Conservation (phyloP, 2,797 vertebrate species). For the Poliocrania exsul region DNA sequence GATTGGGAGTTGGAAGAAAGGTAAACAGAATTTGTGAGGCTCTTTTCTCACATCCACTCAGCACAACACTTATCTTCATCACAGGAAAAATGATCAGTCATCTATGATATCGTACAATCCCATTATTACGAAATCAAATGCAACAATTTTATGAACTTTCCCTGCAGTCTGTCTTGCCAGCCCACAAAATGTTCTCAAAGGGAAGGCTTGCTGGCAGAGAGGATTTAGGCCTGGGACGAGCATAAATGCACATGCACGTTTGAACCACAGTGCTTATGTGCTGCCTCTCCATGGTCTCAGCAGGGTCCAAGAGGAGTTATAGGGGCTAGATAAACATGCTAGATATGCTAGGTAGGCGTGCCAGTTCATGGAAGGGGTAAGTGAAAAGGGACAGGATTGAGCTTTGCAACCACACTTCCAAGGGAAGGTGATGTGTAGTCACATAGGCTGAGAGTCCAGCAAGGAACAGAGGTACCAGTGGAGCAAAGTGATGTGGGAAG, state of each 20-base stretch:
- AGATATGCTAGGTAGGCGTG: background rate
- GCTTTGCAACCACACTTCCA: background rate
- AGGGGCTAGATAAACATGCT: background rate
- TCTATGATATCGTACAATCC: background rate
- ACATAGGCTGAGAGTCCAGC: accelerated
- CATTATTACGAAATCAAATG: background rate
- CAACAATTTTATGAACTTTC: background rate
- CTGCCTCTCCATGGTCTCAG: background rate
- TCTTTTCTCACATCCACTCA: background rate
- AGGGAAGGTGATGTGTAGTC: accelerated
- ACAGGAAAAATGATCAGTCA: background rate
- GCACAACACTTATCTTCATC: background rate
- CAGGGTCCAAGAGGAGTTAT: background rate
- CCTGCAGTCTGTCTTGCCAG: background rate
- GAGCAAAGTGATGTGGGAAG: background rate
- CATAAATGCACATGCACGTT: accelerated
- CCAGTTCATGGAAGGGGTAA: background rate
- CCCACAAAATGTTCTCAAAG: background rate
- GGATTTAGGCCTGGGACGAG: background rate
- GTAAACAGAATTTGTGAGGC: background rate
- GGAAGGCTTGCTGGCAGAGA: background rate
- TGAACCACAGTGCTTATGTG: background rate
- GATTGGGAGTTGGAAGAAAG: background rate
- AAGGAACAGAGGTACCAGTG: accelerated
- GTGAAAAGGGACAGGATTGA: background rate